phyloP scores from a whole-genome alignment of 2,113 vertebrate genomes.

The Xenopus tropicalis region DNA sequence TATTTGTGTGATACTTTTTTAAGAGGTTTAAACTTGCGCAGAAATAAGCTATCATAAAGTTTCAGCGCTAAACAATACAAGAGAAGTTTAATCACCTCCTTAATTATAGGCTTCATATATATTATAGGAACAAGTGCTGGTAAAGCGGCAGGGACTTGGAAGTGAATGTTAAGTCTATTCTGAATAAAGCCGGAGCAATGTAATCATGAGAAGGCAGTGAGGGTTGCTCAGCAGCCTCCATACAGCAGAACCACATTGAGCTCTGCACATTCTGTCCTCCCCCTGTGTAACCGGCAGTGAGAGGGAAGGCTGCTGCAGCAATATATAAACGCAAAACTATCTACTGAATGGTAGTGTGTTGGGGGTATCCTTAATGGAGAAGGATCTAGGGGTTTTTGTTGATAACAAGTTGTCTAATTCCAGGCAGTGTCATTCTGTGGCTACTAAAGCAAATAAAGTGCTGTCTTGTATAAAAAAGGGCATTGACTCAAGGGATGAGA shows the following conservation, averaged over 20 bases:
- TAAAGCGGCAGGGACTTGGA: background rate
- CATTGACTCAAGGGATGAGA: too few relatives aligned
- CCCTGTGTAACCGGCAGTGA: conserved; percentile 26
- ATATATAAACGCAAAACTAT: too few relatives aligned
- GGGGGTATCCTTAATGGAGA: too few relatives aligned
- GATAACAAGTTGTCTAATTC: too few relatives aligned
- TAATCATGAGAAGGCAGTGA: background rate
- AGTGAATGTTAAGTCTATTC: too few relatives aligned
- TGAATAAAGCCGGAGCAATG: too few relatives aligned
- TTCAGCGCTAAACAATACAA: background rate
- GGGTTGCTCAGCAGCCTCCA: background rate
- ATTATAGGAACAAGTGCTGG: background rate
- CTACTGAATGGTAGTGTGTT: too few relatives aligned
- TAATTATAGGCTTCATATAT: conserved; percentile 26
- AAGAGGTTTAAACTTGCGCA: background rate
- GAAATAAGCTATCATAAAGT: background rate
- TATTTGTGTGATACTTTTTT: too few relatives aligned
- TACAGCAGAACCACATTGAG: background rate
- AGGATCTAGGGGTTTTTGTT: too few relatives aligned
- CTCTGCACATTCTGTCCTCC: conserved; percentile 27
- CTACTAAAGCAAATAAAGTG: too few relatives aligned
- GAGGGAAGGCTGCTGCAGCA: conserved; percentile 28
- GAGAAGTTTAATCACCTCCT: background rate
- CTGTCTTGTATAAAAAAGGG: too few relatives aligned
- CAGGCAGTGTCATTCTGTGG: too few relatives aligned